These are phyloP conservation scores for Fulica atra DNA, from an alignment of 2,113 vertebrate species.

Conservation along the genomic window DNA sequence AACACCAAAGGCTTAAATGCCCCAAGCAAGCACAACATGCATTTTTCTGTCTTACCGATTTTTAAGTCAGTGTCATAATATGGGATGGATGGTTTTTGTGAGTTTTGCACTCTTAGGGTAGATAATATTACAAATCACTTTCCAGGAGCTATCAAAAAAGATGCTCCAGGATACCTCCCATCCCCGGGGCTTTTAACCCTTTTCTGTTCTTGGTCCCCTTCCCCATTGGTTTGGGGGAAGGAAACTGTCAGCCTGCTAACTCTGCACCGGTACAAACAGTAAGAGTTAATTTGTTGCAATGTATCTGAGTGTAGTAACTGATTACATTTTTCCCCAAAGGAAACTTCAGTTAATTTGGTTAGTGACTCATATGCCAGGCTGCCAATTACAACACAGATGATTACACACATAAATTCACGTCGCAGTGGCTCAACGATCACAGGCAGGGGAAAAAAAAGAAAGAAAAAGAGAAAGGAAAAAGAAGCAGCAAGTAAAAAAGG, in stretches of 20 bases:
- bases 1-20: background rate
- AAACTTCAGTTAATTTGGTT: slow-evolving; percentile 83
- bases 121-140: background rate
- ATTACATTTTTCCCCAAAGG: slow-evolving; percentile 81
- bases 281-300: slow-evolving; percentile 76
- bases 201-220: background rate
- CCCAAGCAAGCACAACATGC: background rate
- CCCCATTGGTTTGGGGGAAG: background rate
- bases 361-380: slow-evolving; percentile 79
- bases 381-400: slow-evolving; percentile 78
- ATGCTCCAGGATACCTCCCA: background rate
- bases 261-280: background rate
- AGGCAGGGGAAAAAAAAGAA: background rate
- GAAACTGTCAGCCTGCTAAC: background rate
- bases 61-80: background rate
- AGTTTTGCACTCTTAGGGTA: background rate
- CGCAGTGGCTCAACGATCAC: slow-evolving; percentile 45
- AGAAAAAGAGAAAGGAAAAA: background rate
- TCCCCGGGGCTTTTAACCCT: background rate
- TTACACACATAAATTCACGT: slow-evolving; percentile 71
- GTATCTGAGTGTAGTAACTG: slow-evolving; percentile 75
- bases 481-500: background rate
- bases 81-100: background rate
- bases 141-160: background rate
- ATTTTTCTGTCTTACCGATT: background rate